A percentile compares a stretch with the other conserved stretches of the same genome.
These are phyloP conservation scores for Apogon talboti DNA, from an alignment of 2,797 vertebrate species.

Conservation along the genomic window DNA sequence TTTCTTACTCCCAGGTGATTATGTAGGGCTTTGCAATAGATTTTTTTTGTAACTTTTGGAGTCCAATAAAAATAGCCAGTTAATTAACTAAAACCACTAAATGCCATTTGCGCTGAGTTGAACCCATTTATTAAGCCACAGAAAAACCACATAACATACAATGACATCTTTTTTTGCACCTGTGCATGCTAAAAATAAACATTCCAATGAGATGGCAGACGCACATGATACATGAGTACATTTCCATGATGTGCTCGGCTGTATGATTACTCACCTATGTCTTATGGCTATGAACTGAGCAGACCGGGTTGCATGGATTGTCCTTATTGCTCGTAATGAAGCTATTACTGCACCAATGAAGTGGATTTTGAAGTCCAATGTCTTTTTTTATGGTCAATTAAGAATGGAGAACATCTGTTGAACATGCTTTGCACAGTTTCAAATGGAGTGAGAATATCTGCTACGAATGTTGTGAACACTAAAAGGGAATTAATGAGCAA, in stretches of 20 bases:
- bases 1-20: neutral
- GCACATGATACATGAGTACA: conserved; percentile 3
- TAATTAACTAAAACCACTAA: neutral
- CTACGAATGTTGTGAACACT: too few relatives aligned
- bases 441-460: neutral
- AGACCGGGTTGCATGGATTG: neutral
- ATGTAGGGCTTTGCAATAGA: neutral
- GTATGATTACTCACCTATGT: neutral
- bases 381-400: neutral
- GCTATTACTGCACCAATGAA: neutral
- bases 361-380: neutral
- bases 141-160: conserved; percentile 12
- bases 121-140: conserved; percentile 6
- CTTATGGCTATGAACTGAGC: neutral
- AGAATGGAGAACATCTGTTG: too few relatives aligned
- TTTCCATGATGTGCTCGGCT: conserved; percentile 6
- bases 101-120: neutral
- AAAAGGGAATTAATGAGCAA: neutral
- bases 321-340: neutral
- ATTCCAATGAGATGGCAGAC: conserved; percentile 7
- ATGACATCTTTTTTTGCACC: conserved; percentile 10
- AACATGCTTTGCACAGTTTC: too few relatives aligned
- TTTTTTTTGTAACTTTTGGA: neutral
- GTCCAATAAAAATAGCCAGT: neutral
- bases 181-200: conserved; percentile 29